These are phyloP conservation scores for Caenorhabditis zanzibari DNA, from an alignment of 2,888 invertebrate genomes.

Conservation along the genomic window DNA sequence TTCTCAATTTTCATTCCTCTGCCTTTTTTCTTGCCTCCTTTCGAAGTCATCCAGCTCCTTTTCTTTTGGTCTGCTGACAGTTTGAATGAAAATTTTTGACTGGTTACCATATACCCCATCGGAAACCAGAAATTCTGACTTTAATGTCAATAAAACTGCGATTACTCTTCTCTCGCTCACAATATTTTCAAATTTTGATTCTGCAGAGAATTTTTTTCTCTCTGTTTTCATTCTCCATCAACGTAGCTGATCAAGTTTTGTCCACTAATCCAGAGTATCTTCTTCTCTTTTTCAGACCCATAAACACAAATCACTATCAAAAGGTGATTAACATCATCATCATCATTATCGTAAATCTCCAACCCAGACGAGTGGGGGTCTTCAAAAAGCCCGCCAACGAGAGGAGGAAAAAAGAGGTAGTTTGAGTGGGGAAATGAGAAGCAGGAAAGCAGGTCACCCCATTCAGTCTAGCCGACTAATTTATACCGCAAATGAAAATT, in stretches of 20 bases:
- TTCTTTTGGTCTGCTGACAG: neutral
- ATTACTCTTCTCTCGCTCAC: neutral
- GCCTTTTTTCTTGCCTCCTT: neutral
- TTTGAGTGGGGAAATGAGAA: constrained; percentile 26
- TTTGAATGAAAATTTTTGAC: constrained; percentile 14
- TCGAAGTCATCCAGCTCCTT: constrained; percentile 6
- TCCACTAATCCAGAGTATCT: neutral
- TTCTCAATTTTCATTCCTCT: constrained; percentile 38
- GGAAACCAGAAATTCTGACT: constrained; percentile 30
- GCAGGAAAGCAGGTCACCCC: constrained; percentile 16
- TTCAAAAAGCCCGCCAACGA: constrained; percentile 58
- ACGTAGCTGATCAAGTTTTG: no score
- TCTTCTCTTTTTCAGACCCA: constrained; percentile 1
- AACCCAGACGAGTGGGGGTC: constrained; percentile 22
- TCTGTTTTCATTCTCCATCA: neutral
- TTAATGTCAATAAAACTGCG: constrained; percentile 24
- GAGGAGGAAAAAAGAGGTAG: constrained; percentile 26
- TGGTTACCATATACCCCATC: constrained; percentile 20
- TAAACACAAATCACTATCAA: constrained; percentile 47
- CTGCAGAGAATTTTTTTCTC: neutral
- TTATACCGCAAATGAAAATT: neutral
- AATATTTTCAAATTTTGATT: no score
- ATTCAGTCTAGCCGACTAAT: neutral
- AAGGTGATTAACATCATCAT: constrained; percentile 54
- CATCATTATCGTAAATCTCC: constrained; percentile 39